Conservation (phyloP, 2,113 vertebrate genomes). For the Phalacrocorax pelagicus region DNA sequence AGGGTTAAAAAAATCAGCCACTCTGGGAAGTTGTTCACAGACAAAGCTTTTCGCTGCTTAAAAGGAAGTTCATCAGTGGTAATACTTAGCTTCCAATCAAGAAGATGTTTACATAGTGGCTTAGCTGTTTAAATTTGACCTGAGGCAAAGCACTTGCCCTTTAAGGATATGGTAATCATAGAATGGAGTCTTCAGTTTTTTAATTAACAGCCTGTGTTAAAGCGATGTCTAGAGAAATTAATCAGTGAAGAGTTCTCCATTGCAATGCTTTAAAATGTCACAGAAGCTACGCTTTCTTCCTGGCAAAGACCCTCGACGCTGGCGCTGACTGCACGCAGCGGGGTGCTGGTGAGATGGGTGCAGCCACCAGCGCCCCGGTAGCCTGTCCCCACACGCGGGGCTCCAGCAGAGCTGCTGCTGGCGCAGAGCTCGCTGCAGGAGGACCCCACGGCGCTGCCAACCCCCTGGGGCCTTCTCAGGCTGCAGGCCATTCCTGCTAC, state of each 20-base stretch:
- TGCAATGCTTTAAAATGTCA: neutral
- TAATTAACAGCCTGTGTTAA: neutral
- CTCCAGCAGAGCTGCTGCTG: neutral
- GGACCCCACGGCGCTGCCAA: neutral
- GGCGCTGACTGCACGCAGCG: neutral
- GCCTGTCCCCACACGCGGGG: neutral
- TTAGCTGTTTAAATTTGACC: neutral
- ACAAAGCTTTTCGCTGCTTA: neutral
- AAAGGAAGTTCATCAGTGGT: neutral
- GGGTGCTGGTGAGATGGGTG: neutral
- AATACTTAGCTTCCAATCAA: neutral
- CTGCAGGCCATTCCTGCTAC: neutral
- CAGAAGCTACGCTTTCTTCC: neutral
- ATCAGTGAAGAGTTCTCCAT: neutral
- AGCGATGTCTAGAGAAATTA: neutral
- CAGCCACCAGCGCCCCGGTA: rapidly evolving
- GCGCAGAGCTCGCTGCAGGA: neutral
- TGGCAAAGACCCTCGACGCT: rapidly evolving
- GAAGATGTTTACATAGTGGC: neutral
- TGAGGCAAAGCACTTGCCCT: neutral
- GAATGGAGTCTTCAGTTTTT: neutral
- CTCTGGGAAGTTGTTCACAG: neutral
- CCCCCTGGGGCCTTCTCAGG: neutral
- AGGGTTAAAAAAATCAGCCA: neutral
- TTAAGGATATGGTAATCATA: neutral